Percentiles rank a stretch among this genome's conserved stretches.
Conservation (phyloP, 1,140 invertebrate species). For the Drosophila mauritiana region DNA sequence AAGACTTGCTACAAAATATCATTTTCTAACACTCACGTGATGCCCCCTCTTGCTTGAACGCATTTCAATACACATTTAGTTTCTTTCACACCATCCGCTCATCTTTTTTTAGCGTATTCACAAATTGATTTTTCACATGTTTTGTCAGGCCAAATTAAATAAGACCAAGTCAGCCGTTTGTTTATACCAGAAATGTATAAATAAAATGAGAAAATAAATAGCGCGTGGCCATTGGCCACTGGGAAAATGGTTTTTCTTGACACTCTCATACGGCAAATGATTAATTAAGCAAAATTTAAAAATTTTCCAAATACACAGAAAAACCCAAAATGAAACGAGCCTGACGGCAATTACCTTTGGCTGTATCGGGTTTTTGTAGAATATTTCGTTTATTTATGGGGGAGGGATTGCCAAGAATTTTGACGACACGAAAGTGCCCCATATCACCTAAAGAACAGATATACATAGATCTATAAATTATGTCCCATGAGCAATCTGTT, state of each 20-base stretch:
- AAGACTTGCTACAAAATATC: background rate
- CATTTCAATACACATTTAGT: slow-evolving; percentile 40
- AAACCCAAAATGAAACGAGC: slow-evolving; percentile 21
- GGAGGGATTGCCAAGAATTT: slow-evolving; percentile 36
- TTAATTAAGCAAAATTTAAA: slow-evolving; percentile 50
- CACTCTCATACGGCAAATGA: slow-evolving; percentile 36
- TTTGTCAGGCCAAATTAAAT: slow-evolving; percentile 64
- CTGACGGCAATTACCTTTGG: slow-evolving; percentile 42
- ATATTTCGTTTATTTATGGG: slow-evolving; percentile 26
- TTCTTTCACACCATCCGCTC: slow-evolving; percentile 9
- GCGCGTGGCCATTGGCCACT: slow-evolving; percentile 44
- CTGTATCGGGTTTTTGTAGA: slow-evolving; percentile 28
- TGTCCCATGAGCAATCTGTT: background rate
- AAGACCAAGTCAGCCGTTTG: slow-evolving; percentile 50
- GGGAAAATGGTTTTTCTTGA: slow-evolving; percentile 39
- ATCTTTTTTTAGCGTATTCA: slow-evolving; percentile 54
- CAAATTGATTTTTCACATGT: slow-evolving; percentile 74
- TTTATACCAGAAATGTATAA: slow-evolving; percentile 55
- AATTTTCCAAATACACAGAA: slow-evolving; percentile 6
- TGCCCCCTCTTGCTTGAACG: slow-evolving; percentile 10
- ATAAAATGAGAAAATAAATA: slow-evolving; percentile 30
- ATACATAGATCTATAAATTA: slow-evolving; percentile 19
- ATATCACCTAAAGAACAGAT: slow-evolving; percentile 20
- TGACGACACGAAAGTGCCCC: slow-evolving; percentile 32
- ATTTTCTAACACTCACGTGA: slow-evolving; percentile 36